Base-by-base conservation (phyloP, 1,140 invertebrate genomes). In the Leptinotarsa undecemlineata region DNA sequence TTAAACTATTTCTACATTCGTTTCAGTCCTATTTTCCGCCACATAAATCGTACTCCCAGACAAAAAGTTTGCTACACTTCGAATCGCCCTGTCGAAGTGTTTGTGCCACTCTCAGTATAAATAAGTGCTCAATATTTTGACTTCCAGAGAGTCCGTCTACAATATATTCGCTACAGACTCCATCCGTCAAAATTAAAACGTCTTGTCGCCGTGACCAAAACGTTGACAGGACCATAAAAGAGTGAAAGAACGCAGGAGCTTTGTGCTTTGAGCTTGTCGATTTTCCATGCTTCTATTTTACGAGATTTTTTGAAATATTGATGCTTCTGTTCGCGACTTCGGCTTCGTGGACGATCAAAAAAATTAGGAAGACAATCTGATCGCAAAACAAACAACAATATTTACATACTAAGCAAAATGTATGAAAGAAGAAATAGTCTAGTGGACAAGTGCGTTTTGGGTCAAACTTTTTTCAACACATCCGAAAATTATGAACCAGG, bases 131-230 rank as follows among this genome's bases (percentile, higher is more conserved):
- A 57, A 57, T 57, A 57, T 57, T 57, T 57, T 57, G 51, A 57
- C 51, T 57, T 17, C 51, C n/a, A 19, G 15, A 57, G 51, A n/a
- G 51, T n/a, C 51, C n/a, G n/a, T 57, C 51, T 13, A 57, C 51
- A 57, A 57, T 57, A 19, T 4, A 57, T 57, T 57, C 51, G 51
- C 51, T 57, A 15, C 51, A 57, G 51, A 57, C 51, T 17, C 51
- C 51, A 57, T 57, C n/a, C 51, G 51, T 57, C 51, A 57, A 57
- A 57, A 57, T 57, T 57, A 57, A 57, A 57, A 57, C 51, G 51
- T 57, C 51, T 19, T 57, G 51, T 57, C 51, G 51, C 51, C 14
- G 51, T 57, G n/a, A 57, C 51, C 51, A 57, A 57, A 33, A 57
- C n/a, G 51, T n/a, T 57, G 51, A 57, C 51, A 57, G 17, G 51